Evolutionary conservation across 2,888 invertebrate genomes (phyloP).

Genomic region (Sinentomon sp.): DNA sequence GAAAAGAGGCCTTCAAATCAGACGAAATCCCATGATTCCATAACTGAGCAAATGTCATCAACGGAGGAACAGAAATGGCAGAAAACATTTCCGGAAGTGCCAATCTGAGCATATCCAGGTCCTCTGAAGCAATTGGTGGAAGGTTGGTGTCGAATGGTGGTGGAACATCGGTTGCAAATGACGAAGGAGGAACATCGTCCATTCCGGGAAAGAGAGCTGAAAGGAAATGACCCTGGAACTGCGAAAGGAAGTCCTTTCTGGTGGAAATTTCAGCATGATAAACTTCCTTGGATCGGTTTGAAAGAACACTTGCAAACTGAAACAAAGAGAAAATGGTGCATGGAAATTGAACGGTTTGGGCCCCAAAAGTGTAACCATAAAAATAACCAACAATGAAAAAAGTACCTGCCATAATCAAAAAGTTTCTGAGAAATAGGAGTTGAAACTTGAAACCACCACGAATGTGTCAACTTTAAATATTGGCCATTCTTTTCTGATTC

Average conservation of each 20-base stretch:
- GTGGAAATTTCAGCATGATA: conserved; percentile 55
- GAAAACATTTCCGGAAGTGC: conserved; percentile 13
- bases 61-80: too few relatives aligned
- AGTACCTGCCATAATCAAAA: conserved; percentile 3
- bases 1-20: too few relatives aligned
- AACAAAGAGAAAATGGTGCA: too few relatives aligned
- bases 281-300: conserved; percentile 44
- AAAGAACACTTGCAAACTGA: conserved; percentile 57
- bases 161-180: conserved; percentile 55
- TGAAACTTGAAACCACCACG: background rate
- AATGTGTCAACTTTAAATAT: conserved; percentile 17
- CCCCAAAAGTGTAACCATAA: conserved; percentile 1
- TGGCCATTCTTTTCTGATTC: too few relatives aligned
- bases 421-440: conserved; percentile 1
- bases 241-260: conserved; percentile 43
- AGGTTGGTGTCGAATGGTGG: conserved; percentile 39
- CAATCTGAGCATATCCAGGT: conserved; percentile 10
- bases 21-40: too few relatives aligned
- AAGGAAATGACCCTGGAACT: conserved; percentile 51
- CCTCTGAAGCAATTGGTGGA: conserved; percentile 22
- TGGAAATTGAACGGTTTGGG: conserved; percentile 3
- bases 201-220: conserved; percentile 67
- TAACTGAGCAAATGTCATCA: too few relatives aligned
- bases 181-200: conserved; percentile 51
- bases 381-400: conserved; percentile 3